A percentile compares a stretch with the other conserved stretches of the same genome.
These are phyloP conservation scores for Creontiades dilutus DNA, from an alignment of 2,888 invertebrate genomes.

Conservation along the genomic window DNA sequence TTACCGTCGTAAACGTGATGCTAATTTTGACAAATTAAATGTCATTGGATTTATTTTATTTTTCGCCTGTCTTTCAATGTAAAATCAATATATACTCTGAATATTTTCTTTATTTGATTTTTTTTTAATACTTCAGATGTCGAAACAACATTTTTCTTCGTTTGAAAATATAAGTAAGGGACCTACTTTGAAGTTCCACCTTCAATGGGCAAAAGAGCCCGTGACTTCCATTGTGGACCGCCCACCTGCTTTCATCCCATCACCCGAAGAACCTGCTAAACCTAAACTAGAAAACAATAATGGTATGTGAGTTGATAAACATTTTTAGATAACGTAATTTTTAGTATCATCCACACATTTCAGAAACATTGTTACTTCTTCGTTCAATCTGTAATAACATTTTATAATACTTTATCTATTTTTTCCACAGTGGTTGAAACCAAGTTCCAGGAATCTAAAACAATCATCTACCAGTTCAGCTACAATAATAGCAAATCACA, in stretches of 20 bases:
- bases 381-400: not conserved
- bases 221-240: slow-evolving; percentile 84
- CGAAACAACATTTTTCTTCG: slow-evolving; percentile 73
- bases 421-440: slow-evolving; percentile 61
- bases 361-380: too few species aligned
- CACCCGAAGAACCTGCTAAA: slow-evolving; percentile 76
- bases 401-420: not conserved
- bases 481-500: slow-evolving; percentile 93
- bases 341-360: too few species aligned
- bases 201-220: slow-evolving; percentile 90
- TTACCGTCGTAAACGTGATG: too few species aligned
- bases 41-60: too few species aligned
- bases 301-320: slow-evolving; percentile 76
- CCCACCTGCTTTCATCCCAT: slow-evolving; percentile 80
- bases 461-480: slow-evolving; percentile 95
- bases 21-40: too few species aligned
- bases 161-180: slow-evolving; percentile 78
- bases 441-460: slow-evolving; percentile 67
- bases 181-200: slow-evolving; percentile 90
- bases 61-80: too few species aligned
- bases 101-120: too few species aligned
- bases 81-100: too few species aligned
- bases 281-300: slow-evolving; percentile 79
- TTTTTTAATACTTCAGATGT: slow-evolving; percentile 43
- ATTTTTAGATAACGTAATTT: too few species aligned